Conservation (phyloP, 1,140 invertebrate species). For the Apis florea region DNA sequence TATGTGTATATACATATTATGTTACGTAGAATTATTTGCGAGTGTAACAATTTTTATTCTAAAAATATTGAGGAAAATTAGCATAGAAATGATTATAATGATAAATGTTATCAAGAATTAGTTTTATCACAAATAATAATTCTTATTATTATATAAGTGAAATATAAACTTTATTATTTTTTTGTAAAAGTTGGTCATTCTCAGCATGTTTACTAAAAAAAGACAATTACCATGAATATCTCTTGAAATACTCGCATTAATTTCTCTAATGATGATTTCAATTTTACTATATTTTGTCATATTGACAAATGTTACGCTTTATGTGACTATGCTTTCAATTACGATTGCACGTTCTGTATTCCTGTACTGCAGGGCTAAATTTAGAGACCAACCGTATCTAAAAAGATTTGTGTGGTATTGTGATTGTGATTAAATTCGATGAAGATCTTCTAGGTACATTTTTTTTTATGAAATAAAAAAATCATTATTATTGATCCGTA, state of each 20-base stretch:
- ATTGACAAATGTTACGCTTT: conserved; percentile 1
- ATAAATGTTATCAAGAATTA: neutral
- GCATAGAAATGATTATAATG: neutral
- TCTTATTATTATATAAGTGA: neutral
- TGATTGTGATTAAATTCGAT: neutral
- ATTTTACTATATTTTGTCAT: neutral
- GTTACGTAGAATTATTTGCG: neutral
- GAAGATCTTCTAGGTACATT: neutral
- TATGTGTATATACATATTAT: neutral
- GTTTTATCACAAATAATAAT: neutral
- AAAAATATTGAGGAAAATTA: neutral
- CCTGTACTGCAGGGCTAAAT: neutral
- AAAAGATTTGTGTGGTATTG: neutral
- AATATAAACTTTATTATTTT: neutral
- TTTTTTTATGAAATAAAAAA: neutral
- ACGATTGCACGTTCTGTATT: neutral
- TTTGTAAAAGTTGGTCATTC: neutral
- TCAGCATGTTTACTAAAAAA: no score
- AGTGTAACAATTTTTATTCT: neutral
- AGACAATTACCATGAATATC: neutral
- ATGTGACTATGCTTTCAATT: conserved; percentile 9
- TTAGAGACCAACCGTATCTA: neutral
- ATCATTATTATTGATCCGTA: neutral
- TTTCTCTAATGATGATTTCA: neutral
- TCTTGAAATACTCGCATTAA: neutral